Base-by-base conservation (phyloP, 2,113 vertebrate species). In the Myotis brandtii region DNA sequence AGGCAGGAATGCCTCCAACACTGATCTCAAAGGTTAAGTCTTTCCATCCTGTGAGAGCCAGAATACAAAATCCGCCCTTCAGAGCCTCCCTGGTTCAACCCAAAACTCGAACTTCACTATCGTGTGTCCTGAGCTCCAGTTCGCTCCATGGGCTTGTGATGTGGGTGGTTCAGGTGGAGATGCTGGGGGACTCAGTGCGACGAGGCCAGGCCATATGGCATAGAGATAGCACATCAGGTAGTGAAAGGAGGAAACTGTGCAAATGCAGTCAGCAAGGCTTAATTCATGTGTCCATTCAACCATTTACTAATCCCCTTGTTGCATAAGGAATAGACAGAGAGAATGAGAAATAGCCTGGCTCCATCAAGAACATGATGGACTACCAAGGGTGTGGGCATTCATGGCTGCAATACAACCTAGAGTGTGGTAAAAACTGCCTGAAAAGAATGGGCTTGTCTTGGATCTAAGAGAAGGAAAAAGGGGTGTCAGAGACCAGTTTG, bases 401-500 rank as follows among this genome's bases (percentile, higher is more conserved):
- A 10, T 2, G 59, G n/a, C 37, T 37, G 10, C 1, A 5, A 32
- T 0, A 23, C 25, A 66, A 52, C 14, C 1, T 27, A 54, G 1
- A 43, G 21, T 54, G 13, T 43, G 43, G 2, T n/a, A 37, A 89
- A 30, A 52, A 50, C 43, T 43, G 4, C 50, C 43, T 64, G 34
- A 11, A 48, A 91, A 25, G 30, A 21, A 20, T 25, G 34, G 27
- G 14, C 34, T 37, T 40, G 4, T 2, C 50, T 87, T 62, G 14
- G 4, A n/a, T 25, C 37, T 13, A 76, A 76, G 4, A 5, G 32
- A 86, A 86, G 40, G 6, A 79, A 12, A 81, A 64, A 8, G 3
- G 1, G 21, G 13, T 2, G 1, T 64, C 1, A 12, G 9, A 86
- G 21, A 40, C 16, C 18, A 93, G 43, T 46, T 5, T 23, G 11